Evolutionary conservation across 2,888 invertebrate species (phyloP).

Genomic region (Rotaria sp.): DNA sequence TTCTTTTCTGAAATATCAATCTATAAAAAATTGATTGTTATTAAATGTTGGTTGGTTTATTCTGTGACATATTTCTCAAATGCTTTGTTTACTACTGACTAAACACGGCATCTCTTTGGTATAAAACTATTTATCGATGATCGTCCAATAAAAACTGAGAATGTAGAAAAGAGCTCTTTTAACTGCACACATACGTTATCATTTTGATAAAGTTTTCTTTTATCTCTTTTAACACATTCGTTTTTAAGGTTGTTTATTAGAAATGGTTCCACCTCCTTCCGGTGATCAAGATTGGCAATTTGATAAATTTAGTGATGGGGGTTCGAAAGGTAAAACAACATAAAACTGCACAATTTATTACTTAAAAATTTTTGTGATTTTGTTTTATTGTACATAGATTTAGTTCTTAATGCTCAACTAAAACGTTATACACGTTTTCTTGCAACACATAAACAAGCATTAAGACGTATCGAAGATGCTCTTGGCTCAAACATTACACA

Average conservation of each 20-base stretch:
- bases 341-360: not conserved
- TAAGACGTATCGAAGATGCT: constrained; percentile 56
- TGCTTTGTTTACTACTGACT: not conserved
- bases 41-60: no score
- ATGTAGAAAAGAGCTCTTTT: not conserved
- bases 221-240: not conserved
- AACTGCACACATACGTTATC: not conserved
- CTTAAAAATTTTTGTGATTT: not conserved
- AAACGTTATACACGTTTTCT: constrained; percentile 55
- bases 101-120: not conserved
- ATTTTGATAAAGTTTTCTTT: not conserved
- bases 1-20: no score
- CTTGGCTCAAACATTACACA: constrained; percentile 54
- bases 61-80: no score
- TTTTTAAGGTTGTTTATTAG: not conserved
- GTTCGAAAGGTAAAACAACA: constrained; percentile 31
- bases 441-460: constrained; percentile 54
- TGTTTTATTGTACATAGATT: constrained; percentile 47
- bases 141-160: not conserved
- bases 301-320: constrained; percentile 55
- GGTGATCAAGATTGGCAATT: constrained; percentile 50
- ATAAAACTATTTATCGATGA: not conserved
- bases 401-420: constrained; percentile 55
- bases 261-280: not conserved
- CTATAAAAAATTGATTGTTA: no score